These are phyloP conservation scores for Gastrophysa polygoni DNA, from an alignment of 2,888 invertebrate genomes.

Conservation along the genomic window DNA sequence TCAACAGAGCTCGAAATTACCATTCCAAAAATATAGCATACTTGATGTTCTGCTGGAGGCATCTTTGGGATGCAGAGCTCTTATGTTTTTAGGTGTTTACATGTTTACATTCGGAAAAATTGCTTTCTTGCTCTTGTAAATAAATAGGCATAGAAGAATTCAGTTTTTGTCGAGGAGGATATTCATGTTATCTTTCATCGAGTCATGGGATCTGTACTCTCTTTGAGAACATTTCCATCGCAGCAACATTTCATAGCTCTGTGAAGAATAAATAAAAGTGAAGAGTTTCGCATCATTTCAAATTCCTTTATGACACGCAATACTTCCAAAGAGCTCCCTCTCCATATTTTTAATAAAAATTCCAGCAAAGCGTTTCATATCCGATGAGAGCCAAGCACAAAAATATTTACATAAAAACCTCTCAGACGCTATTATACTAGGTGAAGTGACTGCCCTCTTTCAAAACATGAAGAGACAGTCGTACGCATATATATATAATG, in stretches of 20 bases:
- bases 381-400: neutral
- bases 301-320: conserved; percentile 3
- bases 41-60: too few relatives aligned
- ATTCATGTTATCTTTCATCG: too few relatives aligned
- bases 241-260: neutral
- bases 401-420: conserved; percentile 8
- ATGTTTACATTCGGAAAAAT: too few relatives aligned
- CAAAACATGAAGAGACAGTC: neutral
- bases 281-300: neutral
- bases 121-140: too few relatives aligned
- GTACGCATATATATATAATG: neutral
- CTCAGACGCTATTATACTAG: conserved; percentile 6
- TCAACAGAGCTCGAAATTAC: too few relatives aligned
- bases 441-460: neutral
- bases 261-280: neutral
- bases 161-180: too few relatives aligned
- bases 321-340: neutral
- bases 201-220: neutral
- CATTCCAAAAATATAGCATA: too few relatives aligned
- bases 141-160: too few relatives aligned
- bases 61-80: too few relatives aligned
- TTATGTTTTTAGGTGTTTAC: too few relatives aligned
- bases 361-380: neutral
- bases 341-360: conserved; percentile 14
- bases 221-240: neutral